Evolutionary conservation across 2,797 vertebrate species (phyloP).

Genomic region (Sandelia bainsii): DNA sequence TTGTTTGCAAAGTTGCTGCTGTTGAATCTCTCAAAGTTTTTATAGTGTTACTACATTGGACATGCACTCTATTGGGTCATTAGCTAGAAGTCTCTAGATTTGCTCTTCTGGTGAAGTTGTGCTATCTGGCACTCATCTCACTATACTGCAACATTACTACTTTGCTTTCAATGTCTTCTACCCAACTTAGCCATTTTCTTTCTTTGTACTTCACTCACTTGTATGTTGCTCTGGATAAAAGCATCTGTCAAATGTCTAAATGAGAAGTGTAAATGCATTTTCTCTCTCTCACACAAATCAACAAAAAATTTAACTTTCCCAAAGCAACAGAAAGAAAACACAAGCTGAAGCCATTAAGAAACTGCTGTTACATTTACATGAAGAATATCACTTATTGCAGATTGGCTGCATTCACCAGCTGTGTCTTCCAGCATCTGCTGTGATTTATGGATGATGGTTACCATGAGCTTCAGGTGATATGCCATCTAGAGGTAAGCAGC

Average conservation of each 20-base stretch:
- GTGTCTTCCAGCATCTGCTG: constrained; percentile 29
- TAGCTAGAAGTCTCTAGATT: no score
- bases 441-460: constrained; percentile 37
- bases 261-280: not conserved
- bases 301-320: no score
- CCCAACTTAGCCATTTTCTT: no score
- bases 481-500: constrained; percentile 46
- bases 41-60: no score
- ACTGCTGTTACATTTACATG: constrained; percentile 15
- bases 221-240: not conserved
- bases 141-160: not conserved
- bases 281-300: not conserved
- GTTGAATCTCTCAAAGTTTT: no score
- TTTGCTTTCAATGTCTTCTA: not conserved
- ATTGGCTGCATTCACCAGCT: constrained; percentile 36
- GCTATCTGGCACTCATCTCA: no score
- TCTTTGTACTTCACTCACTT: not conserved
- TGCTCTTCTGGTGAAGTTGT: no score
- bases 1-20: no score
- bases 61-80: no score
- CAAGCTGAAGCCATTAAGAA: constrained; percentile 9
- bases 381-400: constrained; percentile 25
- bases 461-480: constrained; percentile 16
- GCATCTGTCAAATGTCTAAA: not conserved
- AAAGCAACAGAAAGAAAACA: not conserved